phyloP scores from a whole-genome alignment of 2,113 vertebrate genomes.

The Eolophus roseicapilla region DNA sequence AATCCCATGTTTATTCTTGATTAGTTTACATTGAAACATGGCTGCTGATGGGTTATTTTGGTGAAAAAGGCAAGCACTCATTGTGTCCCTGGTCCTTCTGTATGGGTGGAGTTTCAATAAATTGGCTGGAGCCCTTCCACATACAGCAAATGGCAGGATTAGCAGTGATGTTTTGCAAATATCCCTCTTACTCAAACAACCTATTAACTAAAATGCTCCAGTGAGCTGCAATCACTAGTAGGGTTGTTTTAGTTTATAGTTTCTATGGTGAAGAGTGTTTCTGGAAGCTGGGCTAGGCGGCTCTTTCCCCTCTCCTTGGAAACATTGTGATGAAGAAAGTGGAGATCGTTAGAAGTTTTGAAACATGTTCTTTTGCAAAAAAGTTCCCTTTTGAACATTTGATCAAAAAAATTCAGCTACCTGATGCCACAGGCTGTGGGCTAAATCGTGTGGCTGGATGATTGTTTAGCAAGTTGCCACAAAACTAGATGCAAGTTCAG shows the following conservation, averaged over 20 bases:
- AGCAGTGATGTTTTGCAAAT: constrained; percentile 26
- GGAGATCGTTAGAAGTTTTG: background rate
- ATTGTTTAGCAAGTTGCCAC: background rate
- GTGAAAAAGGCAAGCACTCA: background rate
- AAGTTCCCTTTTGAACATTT: background rate
- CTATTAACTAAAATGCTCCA: constrained; percentile 27
- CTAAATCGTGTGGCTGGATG: background rate
- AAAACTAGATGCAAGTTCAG: background rate
- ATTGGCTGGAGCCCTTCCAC: background rate
- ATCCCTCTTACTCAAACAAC: constrained; percentile 24
- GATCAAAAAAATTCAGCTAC: background rate
- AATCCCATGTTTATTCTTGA: background rate
- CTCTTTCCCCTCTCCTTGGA: background rate
- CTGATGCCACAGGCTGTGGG: background rate
- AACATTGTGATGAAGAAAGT: background rate
- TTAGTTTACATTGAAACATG: background rate
- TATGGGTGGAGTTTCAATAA: background rate
- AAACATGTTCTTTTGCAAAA: background rate
- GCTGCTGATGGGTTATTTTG: background rate
- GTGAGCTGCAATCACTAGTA: background rate
- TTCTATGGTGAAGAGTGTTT: constrained; percentile 40
- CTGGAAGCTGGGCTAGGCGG: background rate
- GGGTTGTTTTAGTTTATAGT: constrained; percentile 28
- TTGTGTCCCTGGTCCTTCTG: background rate
- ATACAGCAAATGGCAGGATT: background rate